A percentile compares a stretch with the other conserved stretches of the same genome.
These are phyloP conservation scores for Mus spretus DNA, from an alignment of 2,797 vertebrate species.

Conservation along the genomic window DNA sequence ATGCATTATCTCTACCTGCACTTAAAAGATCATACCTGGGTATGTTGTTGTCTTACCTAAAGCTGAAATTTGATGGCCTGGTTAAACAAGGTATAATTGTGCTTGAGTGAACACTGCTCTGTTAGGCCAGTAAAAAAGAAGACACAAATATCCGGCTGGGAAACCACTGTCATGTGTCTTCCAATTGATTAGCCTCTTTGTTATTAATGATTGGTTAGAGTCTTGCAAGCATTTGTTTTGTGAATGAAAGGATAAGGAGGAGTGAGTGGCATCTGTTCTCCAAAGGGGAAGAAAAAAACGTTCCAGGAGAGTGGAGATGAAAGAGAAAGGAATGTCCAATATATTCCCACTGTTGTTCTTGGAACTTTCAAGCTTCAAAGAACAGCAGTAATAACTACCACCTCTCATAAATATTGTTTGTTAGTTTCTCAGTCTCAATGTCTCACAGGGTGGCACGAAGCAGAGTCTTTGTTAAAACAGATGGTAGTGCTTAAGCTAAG, in stretches of 20 bases:
- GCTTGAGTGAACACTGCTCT: neutral
- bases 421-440: neutral
- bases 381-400: neutral
- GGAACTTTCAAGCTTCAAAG: neutral
- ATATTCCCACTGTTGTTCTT: neutral
- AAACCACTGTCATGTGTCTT: neutral
- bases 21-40: neutral
- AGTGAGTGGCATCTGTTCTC: neutral
- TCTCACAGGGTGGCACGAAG: neutral
- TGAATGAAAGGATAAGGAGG: neutral
- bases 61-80: neutral
- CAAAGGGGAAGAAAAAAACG: neutral
- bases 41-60: neutral
- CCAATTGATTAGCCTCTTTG: neutral
- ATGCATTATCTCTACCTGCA: neutral
- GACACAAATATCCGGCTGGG: neutral
- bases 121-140: neutral
- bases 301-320: neutral
- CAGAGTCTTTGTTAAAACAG: constrained; percentile 2
- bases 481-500: neutral
- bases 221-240: neutral
- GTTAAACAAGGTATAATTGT: accelerated
- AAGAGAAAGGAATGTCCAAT: neutral
- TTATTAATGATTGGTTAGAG: neutral
- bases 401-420: neutral